These are phyloP conservation scores for Hepsetus odoe DNA, from an alignment of 2,113 vertebrate genomes.

Conservation along the genomic window DNA sequence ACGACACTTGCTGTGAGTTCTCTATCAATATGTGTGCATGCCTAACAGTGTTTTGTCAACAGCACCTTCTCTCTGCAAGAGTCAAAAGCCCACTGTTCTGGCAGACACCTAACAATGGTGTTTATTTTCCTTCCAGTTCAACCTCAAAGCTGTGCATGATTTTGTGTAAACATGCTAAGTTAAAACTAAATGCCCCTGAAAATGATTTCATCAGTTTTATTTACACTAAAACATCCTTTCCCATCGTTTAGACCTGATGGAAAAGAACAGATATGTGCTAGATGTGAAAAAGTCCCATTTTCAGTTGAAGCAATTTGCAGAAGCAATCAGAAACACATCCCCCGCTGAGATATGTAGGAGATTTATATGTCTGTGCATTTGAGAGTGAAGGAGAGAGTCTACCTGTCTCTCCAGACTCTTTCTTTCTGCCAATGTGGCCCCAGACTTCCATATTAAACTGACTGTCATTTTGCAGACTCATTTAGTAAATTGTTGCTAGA, in stretches of 20 bases:
- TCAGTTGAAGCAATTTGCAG: too few relatives aligned
- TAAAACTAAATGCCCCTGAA: too few relatives aligned
- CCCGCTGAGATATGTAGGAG: too few relatives aligned
- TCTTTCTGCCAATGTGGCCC: too few relatives aligned
- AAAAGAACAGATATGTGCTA: neutral
- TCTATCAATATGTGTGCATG: constrained; percentile 1
- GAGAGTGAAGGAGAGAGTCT: too few relatives aligned
- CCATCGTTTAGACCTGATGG: neutral
- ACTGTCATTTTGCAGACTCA: too few relatives aligned
- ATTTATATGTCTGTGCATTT: too few relatives aligned
- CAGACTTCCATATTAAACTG: too few relatives aligned
- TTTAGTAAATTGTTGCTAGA: too few relatives aligned
- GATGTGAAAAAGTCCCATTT: neutral
- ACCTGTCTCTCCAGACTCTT: too few relatives aligned
- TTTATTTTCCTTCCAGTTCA: constrained; percentile 19
- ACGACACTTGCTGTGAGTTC: neutral
- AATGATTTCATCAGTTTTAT: too few relatives aligned
- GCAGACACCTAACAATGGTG: constrained; percentile 21
- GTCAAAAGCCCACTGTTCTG: constrained; percentile 14
- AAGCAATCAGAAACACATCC: neutral
- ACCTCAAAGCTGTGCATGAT: neutral
- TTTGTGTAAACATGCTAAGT: neutral
- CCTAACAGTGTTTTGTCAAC: constrained; percentile 34
- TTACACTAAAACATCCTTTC: neutral
- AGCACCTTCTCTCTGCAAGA: neutral